Evolutionary conservation across 23 tunicate species (phyloP), one percentile per base, ranked within the genome.

Genomic region (Halocynthia roretzi): DNA sequence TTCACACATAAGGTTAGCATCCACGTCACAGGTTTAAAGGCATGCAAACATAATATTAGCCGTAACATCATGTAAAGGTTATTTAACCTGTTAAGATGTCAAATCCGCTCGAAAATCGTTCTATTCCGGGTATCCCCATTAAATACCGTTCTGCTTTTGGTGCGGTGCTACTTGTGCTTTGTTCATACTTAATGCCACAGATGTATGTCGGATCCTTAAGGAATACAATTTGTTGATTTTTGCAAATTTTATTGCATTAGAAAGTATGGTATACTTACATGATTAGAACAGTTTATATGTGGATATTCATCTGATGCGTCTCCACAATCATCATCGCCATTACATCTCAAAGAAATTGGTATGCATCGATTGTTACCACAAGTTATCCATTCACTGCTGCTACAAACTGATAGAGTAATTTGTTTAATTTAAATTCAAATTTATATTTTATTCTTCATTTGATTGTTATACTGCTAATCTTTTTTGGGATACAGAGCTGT

Each of bases 311-410:
- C 97, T 44, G 81, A 79, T 49, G 80, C 77, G 70, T 90, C 97
- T 21, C 97, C 97, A 53, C 97, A 90, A 55, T 90, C 97, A 52
- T 90, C 90, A 51, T 90, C 97, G 18, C 90, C 90, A 71, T 90
- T 90, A 63, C 97, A 90, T 11, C 18, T 52, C 72, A 72, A 81
- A 49, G 14, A 14, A 6, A 7, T 52, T 5, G 77, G 68, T 14
- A 90, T 85, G 51, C 97, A 90, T 62, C 90, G 54, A 5, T 74
- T 71, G 77, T 90, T 90, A 8, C 54, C 78, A 77, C 90, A 85
- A 6, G 62, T 63, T 23, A 48, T 62, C 70, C 61, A 60, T 10
- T 69, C 82, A 75, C 14, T 17, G 54, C 10, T 40, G 11, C 56
- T 54, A 58, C 80, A 79, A 68, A 67, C 87, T 84, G 77, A 60